phyloP scores from a whole-genome alignment of 2,888 invertebrate genomes.

The Caenorhabditis virilis region DNA sequence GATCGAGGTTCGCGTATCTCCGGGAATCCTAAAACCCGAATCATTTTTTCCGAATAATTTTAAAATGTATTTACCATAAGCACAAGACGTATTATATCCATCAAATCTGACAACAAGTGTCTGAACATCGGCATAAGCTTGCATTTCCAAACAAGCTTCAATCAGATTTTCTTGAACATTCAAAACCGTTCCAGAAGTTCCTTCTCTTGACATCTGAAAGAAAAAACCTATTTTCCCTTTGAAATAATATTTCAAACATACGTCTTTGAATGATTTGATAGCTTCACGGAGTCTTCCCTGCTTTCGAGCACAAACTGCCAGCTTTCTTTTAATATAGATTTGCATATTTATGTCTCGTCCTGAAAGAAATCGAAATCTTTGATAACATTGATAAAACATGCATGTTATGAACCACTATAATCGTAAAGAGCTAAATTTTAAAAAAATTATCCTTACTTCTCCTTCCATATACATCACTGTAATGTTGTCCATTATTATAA shows the following conservation, averaged over 20 bases:
- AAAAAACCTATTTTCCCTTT: constrained; percentile 12
- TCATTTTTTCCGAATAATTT: not conserved
- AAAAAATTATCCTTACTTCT: not conserved
- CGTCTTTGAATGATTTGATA: constrained; percentile 90
- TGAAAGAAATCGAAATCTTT: constrained; percentile 63
- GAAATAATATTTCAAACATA: not conserved
- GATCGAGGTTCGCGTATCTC: constrained; percentile 92
- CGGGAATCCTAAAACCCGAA: constrained; percentile 53
- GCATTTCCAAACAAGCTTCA: constrained; percentile 90
- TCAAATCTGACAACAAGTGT: constrained; percentile 89
- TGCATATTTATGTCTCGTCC: constrained; percentile 89
- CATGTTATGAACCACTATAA: too few relatives aligned
- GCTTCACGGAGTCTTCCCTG: constrained; percentile 91
- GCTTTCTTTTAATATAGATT: constrained; percentile 87
- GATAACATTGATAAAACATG: too few relatives aligned
- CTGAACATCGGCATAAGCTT: constrained; percentile 94
- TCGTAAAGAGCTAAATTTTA: too few relatives aligned
- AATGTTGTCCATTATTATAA: constrained; percentile 14
- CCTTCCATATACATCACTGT: constrained; percentile 3
- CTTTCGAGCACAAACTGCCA: constrained; percentile 96
- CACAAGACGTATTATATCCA: constrained; percentile 66
- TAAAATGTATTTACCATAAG: constrained; percentile 12
- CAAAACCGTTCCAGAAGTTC: constrained; percentile 89
- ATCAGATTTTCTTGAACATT: constrained; percentile 95
- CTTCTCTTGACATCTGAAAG: constrained; percentile 85